Evolutionary conservation across 2,888 invertebrate species (phyloP).

Genomic region (Drosophila paucipuncta): DNA sequence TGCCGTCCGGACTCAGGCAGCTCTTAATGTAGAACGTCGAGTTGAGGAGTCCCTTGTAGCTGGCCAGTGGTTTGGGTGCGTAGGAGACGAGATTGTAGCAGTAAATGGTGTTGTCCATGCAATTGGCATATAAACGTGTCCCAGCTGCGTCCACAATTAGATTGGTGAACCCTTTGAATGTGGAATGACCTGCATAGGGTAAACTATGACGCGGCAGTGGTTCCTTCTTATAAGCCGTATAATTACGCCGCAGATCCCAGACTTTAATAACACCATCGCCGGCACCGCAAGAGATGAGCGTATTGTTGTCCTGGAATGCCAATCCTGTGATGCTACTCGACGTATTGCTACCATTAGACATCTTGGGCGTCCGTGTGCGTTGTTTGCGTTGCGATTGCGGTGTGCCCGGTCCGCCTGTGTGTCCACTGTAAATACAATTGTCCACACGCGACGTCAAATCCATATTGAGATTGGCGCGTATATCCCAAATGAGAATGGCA

Average conservation of each 20-base stretch:
- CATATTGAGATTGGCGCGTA: constrained; percentile 86
- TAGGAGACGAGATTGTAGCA: constrained; percentile 92
- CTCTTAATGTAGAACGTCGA: constrained; percentile 94
- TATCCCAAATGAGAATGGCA: constrained; percentile 94
- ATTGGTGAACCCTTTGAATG: constrained; percentile 91
- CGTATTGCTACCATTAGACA: constrained; percentile 85
- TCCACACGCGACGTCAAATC: constrained; percentile 88
- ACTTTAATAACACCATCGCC: constrained; percentile 94
- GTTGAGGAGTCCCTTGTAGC: constrained; percentile 91
- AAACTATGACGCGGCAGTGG: constrained; percentile 90
- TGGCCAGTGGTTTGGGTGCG: constrained; percentile 88
- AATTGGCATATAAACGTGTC: constrained; percentile 92
- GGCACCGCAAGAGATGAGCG: constrained; percentile 93
- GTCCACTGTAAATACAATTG: constrained; percentile 88
- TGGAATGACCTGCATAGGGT: constrained; percentile 90
- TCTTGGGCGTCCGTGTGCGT: constrained; percentile 85
- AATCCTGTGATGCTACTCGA: constrained; percentile 93
- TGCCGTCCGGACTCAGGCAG: constrained; percentile 91
- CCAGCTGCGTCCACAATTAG: constrained; percentile 90
- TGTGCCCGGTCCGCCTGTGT: constrained; percentile 85
- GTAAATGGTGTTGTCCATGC: constrained; percentile 94
- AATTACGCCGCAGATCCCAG: constrained; percentile 95
- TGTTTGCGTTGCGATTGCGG: constrained; percentile 86
- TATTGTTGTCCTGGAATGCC: constrained; percentile 92
- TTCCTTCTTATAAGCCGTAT: constrained; percentile 89